These are phyloP conservation scores for Antheraea pernyi DNA, from an alignment of 1,140 invertebrate species.

Conservation along the genomic window DNA sequence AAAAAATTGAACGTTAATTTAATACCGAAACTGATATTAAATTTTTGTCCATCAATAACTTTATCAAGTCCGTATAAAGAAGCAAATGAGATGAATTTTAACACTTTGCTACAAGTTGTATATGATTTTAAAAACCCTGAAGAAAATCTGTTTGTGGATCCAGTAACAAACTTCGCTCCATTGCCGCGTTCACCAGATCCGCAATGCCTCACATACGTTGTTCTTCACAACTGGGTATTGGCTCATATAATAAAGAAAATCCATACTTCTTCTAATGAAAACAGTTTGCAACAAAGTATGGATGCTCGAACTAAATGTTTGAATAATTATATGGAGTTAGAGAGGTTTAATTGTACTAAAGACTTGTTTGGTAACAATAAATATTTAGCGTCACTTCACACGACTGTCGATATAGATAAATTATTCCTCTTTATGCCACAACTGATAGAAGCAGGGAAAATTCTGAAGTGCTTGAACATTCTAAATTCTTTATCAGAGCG, in stretches of 20 bases:
- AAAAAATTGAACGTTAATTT: conserved; percentile 74
- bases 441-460: conserved; percentile 60
- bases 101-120: conserved; percentile 61
- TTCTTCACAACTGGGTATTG: conserved; percentile 75
- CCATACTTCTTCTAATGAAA: conserved; percentile 62
- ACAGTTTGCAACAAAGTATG: conserved; percentile 64
- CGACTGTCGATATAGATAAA: conserved; percentile 65
- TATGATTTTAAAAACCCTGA: conserved; percentile 68
- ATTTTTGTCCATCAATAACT: conserved; percentile 70
- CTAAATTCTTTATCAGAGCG: conserved; percentile 68
- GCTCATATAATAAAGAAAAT: conserved; percentile 77
- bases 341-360: conserved; percentile 67
- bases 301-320: conserved; percentile 69
- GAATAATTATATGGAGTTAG: conserved; percentile 72
- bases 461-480: conserved; percentile 65
- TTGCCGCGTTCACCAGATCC: conserved; percentile 57
- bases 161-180: conserved; percentile 55
- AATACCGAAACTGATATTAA: conserved; percentile 74
- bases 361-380: conserved; percentile 67
- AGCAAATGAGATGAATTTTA: conserved; percentile 61
- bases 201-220: conserved; percentile 68
- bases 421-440: conserved; percentile 59
- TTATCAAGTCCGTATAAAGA: conserved; percentile 50
- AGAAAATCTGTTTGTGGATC: conserved; percentile 65
- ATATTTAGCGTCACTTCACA: conserved; percentile 71